These are phyloP conservation scores for Oenanthe oenanthe DNA, from an alignment of 2,113 vertebrate species.

Conservation along the genomic window DNA sequence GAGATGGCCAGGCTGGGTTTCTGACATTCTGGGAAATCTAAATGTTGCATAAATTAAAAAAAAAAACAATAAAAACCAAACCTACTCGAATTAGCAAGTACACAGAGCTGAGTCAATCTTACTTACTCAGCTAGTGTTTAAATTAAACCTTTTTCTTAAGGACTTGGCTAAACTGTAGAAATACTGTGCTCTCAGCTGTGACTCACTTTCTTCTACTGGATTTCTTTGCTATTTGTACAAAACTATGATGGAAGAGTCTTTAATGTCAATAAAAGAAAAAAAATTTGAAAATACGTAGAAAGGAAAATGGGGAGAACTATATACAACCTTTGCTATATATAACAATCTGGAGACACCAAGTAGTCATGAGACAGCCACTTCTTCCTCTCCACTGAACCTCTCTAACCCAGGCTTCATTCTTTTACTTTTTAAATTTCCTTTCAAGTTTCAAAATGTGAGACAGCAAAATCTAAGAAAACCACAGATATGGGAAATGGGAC, in stretches of 20 bases:
- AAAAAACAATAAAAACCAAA: background rate
- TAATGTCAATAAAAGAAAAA: background rate
- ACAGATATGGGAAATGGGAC: background rate
- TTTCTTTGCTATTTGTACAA: background rate
- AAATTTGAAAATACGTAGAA: background rate
- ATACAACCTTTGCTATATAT: background rate
- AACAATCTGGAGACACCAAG: background rate
- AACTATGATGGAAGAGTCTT: background rate
- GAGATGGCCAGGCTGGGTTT: background rate
- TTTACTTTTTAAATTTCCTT: background rate
- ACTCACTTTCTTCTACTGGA: background rate
- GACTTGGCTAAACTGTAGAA: background rate
- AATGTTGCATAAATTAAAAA: background rate
- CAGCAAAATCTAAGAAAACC: background rate
- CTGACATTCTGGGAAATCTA: background rate
- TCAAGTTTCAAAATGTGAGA: background rate
- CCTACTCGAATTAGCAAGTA: background rate
- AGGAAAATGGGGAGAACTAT: background rate
- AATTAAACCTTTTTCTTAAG: background rate
- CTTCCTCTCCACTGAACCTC: background rate
- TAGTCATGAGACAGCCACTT: background rate
- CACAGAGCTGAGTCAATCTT: background rate
- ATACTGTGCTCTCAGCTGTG: background rate
- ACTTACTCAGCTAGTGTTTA: background rate
- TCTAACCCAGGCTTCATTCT: background rate